Base-by-base conservation (phyloP, 1,140 invertebrate genomes). In the Neomicropteryx cornuta region DNA sequence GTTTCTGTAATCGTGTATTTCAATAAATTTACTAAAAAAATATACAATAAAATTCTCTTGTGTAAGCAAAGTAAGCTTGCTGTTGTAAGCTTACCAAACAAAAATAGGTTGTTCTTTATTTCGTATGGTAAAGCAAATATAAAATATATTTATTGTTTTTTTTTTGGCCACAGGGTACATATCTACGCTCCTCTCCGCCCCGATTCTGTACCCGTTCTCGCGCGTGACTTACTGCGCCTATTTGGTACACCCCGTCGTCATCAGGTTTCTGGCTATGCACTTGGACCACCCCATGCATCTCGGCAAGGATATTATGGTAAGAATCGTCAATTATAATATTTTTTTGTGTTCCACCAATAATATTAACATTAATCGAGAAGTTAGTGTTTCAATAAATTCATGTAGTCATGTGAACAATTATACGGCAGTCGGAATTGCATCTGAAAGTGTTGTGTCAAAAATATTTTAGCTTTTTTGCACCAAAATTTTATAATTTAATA, bases 201-300 rank as follows among this genome's bases (percentile, higher is more conserved):
- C 81, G 17, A 72, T 81, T 35, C 60, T 87, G 5, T 87, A 87
- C 60, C 84, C 85, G 36, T 83, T 88, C 56, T 87, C 83, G 29
- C 71, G 85, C 49, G 80, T 86, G 4, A 87, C 85, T 4, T 88
- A 87, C 56, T 87, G 84, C 54, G 80, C 83, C 3, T 87, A 88
- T 53, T 62, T 88, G 29, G 72, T 88, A 29, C 85, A 88, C 63
- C 85, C 85, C 5, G 75, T 87, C 33, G 73, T 86, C 20, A 82
- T 88, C 42, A 70, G 84, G 45, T 66, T 74, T 38, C 77, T 85
- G 43, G 76, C 77, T 17, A 81, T 87, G 71, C 79, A 77, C 38
- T 71, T 81, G 53, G 83, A 87, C 46, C 76, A 79, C 47, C 83
- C 85, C 6, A 62, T 87, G 32, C 85, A 88, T 60, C 58, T 88